These are phyloP conservation scores for Lasioglossum albipes DNA, from an alignment of 1,140 invertebrate genomes.

Conservation along the genomic window DNA sequence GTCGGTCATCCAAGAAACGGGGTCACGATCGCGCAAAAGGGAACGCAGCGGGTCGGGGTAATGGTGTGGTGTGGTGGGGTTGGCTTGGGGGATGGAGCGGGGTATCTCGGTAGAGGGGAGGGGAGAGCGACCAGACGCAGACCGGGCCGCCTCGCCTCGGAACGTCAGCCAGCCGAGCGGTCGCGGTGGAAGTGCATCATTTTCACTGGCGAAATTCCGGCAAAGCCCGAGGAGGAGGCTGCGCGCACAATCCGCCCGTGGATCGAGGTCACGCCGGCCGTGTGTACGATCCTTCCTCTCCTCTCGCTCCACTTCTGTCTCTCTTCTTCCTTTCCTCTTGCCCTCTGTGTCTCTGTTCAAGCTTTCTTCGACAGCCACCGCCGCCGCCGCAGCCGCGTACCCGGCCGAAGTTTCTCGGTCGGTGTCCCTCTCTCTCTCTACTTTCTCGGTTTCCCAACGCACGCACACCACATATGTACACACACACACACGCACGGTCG, in stretches of 20 bases:
- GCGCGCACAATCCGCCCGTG: not conserved
- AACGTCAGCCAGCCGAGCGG: slow-evolving; percentile 55
- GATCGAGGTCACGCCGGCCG: slow-evolving; percentile 42
- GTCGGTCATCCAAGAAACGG: slow-evolving; percentile 77
- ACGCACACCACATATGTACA: not conserved
- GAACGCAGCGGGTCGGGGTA: slow-evolving; percentile 63
- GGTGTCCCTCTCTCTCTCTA: slow-evolving; percentile 41
- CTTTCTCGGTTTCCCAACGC: slow-evolving; percentile 20
- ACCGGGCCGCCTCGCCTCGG: slow-evolving; percentile 1
- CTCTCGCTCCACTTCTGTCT: not conserved
- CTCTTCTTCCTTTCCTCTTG: not conserved
- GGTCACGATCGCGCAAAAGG: slow-evolving; percentile 78
- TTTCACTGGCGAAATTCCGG: slow-evolving; percentile 46
- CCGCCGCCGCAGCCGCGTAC: not conserved
- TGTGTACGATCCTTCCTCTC: slow-evolving; percentile 34
- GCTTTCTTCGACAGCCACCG: not conserved
- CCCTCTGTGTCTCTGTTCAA: not conserved
- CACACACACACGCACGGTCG: not conserved
- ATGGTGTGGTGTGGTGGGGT: slow-evolving; percentile 15
- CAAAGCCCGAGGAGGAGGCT: slow-evolving; percentile 2
- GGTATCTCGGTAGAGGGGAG: slow-evolving; percentile 11
- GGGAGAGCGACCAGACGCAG: not conserved
- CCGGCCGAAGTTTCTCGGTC: slow-evolving; percentile 32
- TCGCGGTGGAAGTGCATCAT: slow-evolving; percentile 47
- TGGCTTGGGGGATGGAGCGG: no score